A percentile compares a stretch with the other conserved stretches of the same genome.
Evolutionary conservation across 2,113 vertebrate genomes (phyloP).

Genomic region (Drymodes brunneopygia): DNA sequence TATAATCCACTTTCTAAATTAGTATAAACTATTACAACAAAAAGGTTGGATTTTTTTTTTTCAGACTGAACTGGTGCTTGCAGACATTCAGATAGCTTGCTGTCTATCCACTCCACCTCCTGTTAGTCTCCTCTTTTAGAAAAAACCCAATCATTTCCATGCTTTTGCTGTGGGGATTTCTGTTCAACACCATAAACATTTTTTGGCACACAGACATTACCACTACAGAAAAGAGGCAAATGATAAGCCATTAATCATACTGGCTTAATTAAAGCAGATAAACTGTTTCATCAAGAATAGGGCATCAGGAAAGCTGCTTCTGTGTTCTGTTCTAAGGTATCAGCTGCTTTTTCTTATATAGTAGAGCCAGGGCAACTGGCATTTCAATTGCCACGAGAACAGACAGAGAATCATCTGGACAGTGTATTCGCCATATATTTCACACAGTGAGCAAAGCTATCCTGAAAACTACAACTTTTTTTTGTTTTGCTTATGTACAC

Average conservation of each 20-base stretch:
- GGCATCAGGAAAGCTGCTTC: not conserved
- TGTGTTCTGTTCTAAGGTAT: not conserved
- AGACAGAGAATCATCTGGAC: not conserved
- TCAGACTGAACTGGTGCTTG: not conserved
- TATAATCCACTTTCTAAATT: not conserved
- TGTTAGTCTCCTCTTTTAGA: not conserved
- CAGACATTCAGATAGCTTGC: not conserved
- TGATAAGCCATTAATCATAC: not conserved
- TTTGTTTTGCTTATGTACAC: not conserved
- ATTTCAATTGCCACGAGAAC: not conserved
- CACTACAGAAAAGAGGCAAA: not conserved
- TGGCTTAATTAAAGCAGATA: not conserved
- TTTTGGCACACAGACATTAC: not conserved
- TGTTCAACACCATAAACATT: not conserved
- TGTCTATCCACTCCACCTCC: not conserved
- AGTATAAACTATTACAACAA: not conserved
- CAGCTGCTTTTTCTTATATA: not conserved
- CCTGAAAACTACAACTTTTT: not conserved
- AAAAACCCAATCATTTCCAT: not conserved
- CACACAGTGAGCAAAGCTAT: not conserved
- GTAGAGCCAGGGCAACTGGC: not conserved
- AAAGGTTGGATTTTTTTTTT: not conserved
- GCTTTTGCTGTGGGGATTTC: not conserved
- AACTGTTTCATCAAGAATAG: not conserved
- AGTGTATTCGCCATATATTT: not conserved